Conservation (phyloP, 2,888 invertebrate genomes). For the Muscina levida region DNA sequence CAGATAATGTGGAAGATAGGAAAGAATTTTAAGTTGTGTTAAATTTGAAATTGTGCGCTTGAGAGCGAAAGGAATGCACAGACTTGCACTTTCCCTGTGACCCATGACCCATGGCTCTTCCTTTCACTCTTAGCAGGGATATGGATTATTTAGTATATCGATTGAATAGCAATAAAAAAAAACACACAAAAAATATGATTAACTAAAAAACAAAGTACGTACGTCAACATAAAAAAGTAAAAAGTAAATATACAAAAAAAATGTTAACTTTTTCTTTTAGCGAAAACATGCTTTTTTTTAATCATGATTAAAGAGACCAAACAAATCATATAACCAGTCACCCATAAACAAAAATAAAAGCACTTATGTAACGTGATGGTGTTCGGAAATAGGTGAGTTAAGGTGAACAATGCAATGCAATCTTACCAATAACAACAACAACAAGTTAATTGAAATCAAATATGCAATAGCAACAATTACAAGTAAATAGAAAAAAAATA, state of each 20-base stretch:
- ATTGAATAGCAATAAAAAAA: neutral
- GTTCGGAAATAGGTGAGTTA: constrained; percentile 40
- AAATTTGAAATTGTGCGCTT: neutral
- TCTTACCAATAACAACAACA: neutral
- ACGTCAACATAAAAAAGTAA: neutral
- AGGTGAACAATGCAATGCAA: constrained; percentile 36
- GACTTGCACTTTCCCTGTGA: too few species aligned
- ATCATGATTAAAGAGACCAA: constrained; percentile 12
- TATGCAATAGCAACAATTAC: neutral
- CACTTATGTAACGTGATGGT: constrained; percentile 42
- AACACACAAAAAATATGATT: neutral
- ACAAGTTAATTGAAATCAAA: neutral
- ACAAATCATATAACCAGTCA: constrained; percentile 41
- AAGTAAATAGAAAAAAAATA: neutral
- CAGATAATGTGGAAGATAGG: neutral
- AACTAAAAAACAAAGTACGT: constrained; percentile 1
- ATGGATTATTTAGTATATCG: too few species aligned
- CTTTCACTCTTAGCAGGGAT: neutral
- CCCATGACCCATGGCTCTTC: too few species aligned
- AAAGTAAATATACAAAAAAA: too few species aligned
- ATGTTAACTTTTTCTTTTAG: too few species aligned
- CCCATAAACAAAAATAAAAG: constrained; percentile 45
- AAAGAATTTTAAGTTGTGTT: neutral
- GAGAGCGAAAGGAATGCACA: too few species aligned
- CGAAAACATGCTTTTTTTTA: constrained; percentile 61